Evolutionary conservation across 2,888 invertebrate species (phyloP), one percentile per base, ranked within the genome.

Genomic region (Alloplasta piceator): DNA sequence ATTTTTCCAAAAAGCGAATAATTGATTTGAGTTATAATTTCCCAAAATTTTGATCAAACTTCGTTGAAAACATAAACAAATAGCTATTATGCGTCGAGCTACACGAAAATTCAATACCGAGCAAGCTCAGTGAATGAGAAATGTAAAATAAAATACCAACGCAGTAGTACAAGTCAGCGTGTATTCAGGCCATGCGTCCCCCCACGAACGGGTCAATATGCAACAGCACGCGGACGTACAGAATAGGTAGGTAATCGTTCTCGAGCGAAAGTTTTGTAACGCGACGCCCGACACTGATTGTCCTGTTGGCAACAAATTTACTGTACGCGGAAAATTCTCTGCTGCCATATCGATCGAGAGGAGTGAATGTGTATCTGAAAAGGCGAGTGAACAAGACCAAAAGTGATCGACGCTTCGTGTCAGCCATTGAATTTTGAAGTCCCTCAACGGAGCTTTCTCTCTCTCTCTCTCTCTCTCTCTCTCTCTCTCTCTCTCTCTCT

Each of bases 341-440:
- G 50, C 14, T 36, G 3, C 16, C 14, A 41, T 66, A 52, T 48
- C 26, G 26, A 56, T 48, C 56, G 36, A 38, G 46, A 26, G 26
- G 26, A 26, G 14, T 64, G n/a, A 52, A 36, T 9, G 6, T 26
- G 9, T 38, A 7, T 36, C 16, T 50, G 12, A 6, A 14, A 16
- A n/a, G 38, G 38, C 5, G 41, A 6, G 26, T 36, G 50, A 46
- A 70, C 10, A 39, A 55, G 68, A 39, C 72, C 61, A 26, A 63
- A 64, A 74, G 50, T 79, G 79, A 79, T 79, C 68, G 79, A 79
- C 79, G 63, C 38, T 26, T 26, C 26, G 64, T 73, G 43, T 12
- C 63, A 16, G 46, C n/a, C 36, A 63, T 61, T 46, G 61, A 38
- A 46, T 26, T 26, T 26, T 26, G 60, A 61, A 12, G 56, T 26